Percentiles rank a stretch among this genome's conserved stretches.
Evolutionary conservation across 2,797 vertebrate genomes (phyloP).

Genomic region (Macropus fuliginosus): DNA sequence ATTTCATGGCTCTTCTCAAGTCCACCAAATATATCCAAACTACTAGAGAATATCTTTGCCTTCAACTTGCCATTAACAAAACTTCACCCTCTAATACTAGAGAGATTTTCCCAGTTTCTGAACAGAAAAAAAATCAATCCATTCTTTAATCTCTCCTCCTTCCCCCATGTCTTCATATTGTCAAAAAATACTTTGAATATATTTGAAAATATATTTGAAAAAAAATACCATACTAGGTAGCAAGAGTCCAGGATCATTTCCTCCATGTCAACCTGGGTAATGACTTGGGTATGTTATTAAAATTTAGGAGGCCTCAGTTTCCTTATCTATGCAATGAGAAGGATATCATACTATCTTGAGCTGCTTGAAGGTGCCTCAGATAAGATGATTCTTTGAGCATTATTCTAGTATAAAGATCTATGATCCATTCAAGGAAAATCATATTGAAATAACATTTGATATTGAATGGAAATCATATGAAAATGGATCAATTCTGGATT

Average conservation of each 20-base stretch:
- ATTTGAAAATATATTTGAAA: neutral
- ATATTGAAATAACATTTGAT: neutral
- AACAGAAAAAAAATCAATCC: neutral
- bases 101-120: neutral
- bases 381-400: neutral
- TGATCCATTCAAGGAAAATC: neutral
- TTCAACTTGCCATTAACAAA: constrained; percentile 9
- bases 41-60: neutral
- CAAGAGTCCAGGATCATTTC: constrained; percentile 5
- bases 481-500: neutral
- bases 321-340: constrained; percentile 1
- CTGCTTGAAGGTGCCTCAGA: neutral
- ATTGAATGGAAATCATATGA: neutral
- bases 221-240: neutral
- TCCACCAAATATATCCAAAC: neutral
- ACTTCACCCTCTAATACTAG: neutral
- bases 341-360: neutral
- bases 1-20: neutral
- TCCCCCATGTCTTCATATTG: neutral
- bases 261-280: neutral
- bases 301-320: neutral
- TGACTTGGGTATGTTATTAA: neutral
- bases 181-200: neutral
- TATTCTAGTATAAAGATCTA: neutral
- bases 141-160: neutral